Conservation (phyloP, 2,797 vertebrate species). For the Pipistrellus pipistrellus region DNA sequence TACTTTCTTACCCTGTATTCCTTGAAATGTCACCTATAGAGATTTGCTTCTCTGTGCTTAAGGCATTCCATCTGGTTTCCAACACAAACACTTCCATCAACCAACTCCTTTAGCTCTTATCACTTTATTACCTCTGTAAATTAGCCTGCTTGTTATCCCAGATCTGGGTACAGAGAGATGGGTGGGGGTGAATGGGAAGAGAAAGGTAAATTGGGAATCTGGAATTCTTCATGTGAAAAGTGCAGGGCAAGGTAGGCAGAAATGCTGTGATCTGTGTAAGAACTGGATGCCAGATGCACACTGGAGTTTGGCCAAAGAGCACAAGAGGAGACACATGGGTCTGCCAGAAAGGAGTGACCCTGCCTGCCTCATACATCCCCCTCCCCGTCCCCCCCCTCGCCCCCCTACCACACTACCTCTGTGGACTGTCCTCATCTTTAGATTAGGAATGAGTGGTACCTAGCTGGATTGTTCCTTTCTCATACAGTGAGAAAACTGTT, state of each 20-base stretch:
- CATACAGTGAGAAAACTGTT: not conserved
- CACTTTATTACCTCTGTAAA: not conserved
- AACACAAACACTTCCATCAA: not conserved
- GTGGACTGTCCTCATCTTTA: not conserved
- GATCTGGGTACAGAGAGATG: not conserved
- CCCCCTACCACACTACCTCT: fast-evolving
- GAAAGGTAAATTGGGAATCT: not conserved
- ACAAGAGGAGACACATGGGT: not conserved
- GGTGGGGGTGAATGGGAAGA: not conserved
- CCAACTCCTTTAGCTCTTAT: not conserved
- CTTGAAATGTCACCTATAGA: not conserved
- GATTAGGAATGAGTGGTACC: not conserved
- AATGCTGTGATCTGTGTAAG: not conserved
- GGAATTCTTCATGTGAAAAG: not conserved
- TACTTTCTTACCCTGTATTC: not conserved
- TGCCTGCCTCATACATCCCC: too few species aligned
- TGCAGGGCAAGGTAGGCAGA: not conserved
- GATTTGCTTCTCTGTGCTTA: not conserved
- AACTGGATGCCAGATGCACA: not conserved
- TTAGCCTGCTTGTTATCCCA: not conserved
- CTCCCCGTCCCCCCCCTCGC: fast-evolving
- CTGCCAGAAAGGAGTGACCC: not conserved
- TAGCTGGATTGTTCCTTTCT: not conserved
- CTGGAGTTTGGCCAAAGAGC: not conserved
- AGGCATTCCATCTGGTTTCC: not conserved